Evolutionary conservation across 2,888 invertebrate species (phyloP), one percentile per base, ranked within the genome.

Genomic region (Lycocerus yunnanus): DNA sequence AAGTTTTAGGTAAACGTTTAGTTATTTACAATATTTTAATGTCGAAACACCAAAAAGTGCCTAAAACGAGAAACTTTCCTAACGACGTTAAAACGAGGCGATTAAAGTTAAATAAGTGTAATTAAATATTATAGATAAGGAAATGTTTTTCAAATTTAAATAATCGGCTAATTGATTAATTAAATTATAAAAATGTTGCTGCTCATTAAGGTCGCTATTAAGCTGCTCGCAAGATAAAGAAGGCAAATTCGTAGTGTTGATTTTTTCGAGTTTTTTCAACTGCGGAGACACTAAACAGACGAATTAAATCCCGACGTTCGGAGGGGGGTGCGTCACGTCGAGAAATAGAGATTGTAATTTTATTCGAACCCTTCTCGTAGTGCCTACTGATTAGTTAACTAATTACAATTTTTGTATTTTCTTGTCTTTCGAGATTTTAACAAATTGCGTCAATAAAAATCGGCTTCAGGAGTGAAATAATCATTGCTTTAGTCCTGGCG

Each of bases 401-500:
- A 43, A 43, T 43, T 43, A n/a, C 43, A 43, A 43, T 43, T 43
- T 43, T 43, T 43, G 43, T 43, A 5, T n/a, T n/a, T 43, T 43
- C 43, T 13, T 43, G 43, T 43, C 43, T 43, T 43, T 43, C 43
- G 43, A 43, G 43, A 43, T 43, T n/a, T 43, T 43, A 43, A 43
- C 43, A 18, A 18, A 63, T 43, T 21, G 21, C 71, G 15, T 43
- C 60, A 18, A 66, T 66, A 71, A 15, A 67, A 68, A 68, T 74
- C 68, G 74, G 27, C 15, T 59, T 63, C 24, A 24, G 66, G 66
- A 69, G 68, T 63, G 66, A 74, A 74, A 68, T 71, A 70, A 70
- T 65, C 71, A 74, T 74, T 74, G 74, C 60, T 68, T 63, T 63
- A 71, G 63, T 68, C 21, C 61, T 68, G 65, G 71, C 71, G 66